A percentile compares a stretch with the other conserved stretches of the same genome.
Conservation (phyloP, 2,888 invertebrate genomes). For the Philonicus albiceps region DNA sequence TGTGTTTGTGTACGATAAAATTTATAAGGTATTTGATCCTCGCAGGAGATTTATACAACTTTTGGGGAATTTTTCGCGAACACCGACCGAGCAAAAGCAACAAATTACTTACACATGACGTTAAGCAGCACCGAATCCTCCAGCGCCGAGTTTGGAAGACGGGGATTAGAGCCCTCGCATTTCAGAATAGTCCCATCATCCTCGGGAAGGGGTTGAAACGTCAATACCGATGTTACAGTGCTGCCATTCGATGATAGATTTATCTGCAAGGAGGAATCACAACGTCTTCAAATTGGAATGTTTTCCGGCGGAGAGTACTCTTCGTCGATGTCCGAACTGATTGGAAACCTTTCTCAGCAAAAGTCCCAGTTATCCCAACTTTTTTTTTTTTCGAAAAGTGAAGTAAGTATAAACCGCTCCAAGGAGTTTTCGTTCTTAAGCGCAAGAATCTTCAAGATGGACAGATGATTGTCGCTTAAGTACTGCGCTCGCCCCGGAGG, state of each 20-base stretch:
- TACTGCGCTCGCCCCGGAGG: not conserved
- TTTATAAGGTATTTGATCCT: slow-evolving; percentile 14
- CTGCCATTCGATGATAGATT: slow-evolving; percentile 74
- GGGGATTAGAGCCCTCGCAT: slow-evolving; percentile 86
- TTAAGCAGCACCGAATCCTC: slow-evolving; percentile 85
- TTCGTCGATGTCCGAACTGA: not conserved
- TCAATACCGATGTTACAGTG: slow-evolving; percentile 77
- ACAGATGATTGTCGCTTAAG: not conserved
- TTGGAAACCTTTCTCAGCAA: not conserved
- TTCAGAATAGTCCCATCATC: slow-evolving; percentile 85
- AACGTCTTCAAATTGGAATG: slow-evolving; percentile 39
- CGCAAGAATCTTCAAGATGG: not conserved
- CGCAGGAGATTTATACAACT: slow-evolving; percentile 11
- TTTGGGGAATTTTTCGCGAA: slow-evolving; percentile 5
- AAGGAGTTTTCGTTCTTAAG: not conserved
- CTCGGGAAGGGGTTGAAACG: slow-evolving; percentile 83
- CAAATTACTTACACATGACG: slow-evolving; percentile 82
- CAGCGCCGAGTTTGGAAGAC: slow-evolving; percentile 75
- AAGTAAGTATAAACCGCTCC: not conserved
- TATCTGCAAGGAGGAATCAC: slow-evolving; percentile 63
- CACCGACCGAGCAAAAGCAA: slow-evolving; percentile 14
- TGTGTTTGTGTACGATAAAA: slow-evolving; percentile 34
- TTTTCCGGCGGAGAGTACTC: not conserved
- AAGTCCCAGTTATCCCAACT: not conserved
- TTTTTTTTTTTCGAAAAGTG: not conserved